A percentile compares a stretch with the other conserved stretches of the same genome.
phyloP scores from a whole-genome alignment of 2,113 vertebrate genomes.

The Forbesichthys papilliferus region DNA sequence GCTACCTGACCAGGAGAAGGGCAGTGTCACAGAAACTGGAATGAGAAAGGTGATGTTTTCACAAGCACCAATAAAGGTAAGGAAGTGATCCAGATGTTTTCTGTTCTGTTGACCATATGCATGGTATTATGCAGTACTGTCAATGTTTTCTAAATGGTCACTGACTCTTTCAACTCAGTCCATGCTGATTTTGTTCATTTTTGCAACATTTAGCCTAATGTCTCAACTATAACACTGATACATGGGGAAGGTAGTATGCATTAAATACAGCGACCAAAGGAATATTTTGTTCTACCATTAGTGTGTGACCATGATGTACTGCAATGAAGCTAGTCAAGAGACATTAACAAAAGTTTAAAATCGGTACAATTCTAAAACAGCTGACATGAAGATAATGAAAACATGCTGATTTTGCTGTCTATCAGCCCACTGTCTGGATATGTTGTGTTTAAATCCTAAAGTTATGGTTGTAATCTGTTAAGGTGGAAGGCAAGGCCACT shows the following conservation, averaged over 20 bases:
- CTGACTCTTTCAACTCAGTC: too few species aligned
- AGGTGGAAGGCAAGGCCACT: conserved; percentile 51
- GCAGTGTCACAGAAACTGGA: conserved; percentile 68
- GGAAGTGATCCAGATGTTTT: background rate
- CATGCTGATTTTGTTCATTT: too few species aligned
- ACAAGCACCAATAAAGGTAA: conserved; percentile 85
- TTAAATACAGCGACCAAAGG: too few species aligned
- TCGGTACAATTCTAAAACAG: too few species aligned
- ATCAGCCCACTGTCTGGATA: background rate
- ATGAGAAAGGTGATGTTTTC: conserved; percentile 84
- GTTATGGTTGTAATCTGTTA: conserved; percentile 43
- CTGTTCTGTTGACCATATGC: background rate
- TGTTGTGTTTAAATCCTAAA: conserved; percentile 27
- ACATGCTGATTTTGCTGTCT: background rate
- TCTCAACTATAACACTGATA: too few species aligned
- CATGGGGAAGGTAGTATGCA: too few species aligned
- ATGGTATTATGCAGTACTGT: background rate
- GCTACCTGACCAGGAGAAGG: conserved; percentile 76
- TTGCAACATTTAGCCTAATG: too few species aligned
- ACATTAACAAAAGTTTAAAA: too few species aligned
- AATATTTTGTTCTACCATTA: too few species aligned
- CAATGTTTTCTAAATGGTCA: background rate
- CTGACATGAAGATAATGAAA: too few species aligned
- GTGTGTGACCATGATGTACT: background rate
- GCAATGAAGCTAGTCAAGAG: background rate